Percentiles rank a stretch among this genome's conserved stretches.
phyloP scores from a whole-genome alignment of 2,113 vertebrate species.

The Chamaetylas fuelleborni region DNA sequence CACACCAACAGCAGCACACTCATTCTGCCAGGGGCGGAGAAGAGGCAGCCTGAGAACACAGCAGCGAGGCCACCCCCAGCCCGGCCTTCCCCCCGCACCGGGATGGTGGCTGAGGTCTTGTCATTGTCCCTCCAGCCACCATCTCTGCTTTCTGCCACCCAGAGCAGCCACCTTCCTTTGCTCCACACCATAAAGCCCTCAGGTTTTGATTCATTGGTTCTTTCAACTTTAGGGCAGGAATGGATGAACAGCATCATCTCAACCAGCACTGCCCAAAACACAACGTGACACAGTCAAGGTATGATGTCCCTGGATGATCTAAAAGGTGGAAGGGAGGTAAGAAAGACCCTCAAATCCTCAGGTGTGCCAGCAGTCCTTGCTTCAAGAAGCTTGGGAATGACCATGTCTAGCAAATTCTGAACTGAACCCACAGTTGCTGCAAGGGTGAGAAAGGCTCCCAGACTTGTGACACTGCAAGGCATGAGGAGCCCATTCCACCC shows the following conservation, averaged over 20 bases:
- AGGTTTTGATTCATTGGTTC: background rate
- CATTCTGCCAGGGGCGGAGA: conserved; percentile 77
- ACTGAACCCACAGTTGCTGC: background rate
- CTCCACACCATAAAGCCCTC: background rate
- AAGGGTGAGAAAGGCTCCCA: background rate
- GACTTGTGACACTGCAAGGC: background rate
- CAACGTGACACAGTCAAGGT: background rate
- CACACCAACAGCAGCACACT: conserved; percentile 88
- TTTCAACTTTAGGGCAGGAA: background rate
- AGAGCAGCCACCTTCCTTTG: background rate
- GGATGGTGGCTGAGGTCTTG: background rate
- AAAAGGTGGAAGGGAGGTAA: background rate
- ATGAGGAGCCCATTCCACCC: background rate
- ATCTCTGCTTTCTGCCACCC: background rate
- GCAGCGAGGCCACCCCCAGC: background rate
- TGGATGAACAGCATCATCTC: background rate
- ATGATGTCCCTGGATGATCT: fast-evolving
- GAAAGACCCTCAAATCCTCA: background rate
- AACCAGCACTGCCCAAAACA: background rate
- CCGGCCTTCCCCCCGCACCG: background rate
- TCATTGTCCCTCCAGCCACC: background rate
- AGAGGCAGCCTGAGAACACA: conserved; percentile 50
- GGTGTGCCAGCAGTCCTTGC: background rate
- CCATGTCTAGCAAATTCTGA: background rate
- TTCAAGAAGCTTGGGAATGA: background rate